Conservation (phyloP, 2,888 invertebrate species). For the Apomyelois bistriatella region DNA sequence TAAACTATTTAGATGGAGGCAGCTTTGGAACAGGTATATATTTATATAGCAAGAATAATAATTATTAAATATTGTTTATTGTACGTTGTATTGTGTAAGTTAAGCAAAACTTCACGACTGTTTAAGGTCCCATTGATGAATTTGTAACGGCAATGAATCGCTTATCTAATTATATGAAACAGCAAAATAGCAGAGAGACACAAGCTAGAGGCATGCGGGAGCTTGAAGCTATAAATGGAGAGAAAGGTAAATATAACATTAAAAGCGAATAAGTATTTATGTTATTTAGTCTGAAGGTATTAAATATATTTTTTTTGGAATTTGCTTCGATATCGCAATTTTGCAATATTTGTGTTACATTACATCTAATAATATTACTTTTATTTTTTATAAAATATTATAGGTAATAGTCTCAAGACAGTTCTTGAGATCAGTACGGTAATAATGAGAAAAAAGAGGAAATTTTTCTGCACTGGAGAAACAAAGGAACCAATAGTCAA, state of each 20-base stretch:
- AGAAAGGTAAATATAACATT: constrained; percentile 47
- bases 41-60: background rate
- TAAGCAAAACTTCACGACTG: background rate
- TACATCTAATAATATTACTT: no score
- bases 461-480: constrained; percentile 72
- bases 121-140: constrained; percentile 66
- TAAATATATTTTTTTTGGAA: no score
- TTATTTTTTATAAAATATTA: background rate
- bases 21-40: constrained; percentile 68
- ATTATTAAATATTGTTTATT: background rate
- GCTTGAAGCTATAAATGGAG: constrained; percentile 70
- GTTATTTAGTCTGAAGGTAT: background rate
- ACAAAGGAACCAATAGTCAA: constrained; percentile 74
- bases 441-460: constrained; percentile 71
- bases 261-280: background rate
- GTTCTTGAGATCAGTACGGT: constrained; percentile 68
- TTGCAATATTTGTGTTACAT: no score
- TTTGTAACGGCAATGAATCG: constrained; percentile 69
- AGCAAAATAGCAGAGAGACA: constrained; percentile 67
- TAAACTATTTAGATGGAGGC: constrained; percentile 71
- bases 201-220: constrained; percentile 71
- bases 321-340: no score
- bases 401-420: constrained; percentile 72
- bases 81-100: no score
- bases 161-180: constrained; percentile 64